Evolutionary conservation across 2,888 invertebrate species (phyloP).

Genomic region (Thumatha senex): DNA sequence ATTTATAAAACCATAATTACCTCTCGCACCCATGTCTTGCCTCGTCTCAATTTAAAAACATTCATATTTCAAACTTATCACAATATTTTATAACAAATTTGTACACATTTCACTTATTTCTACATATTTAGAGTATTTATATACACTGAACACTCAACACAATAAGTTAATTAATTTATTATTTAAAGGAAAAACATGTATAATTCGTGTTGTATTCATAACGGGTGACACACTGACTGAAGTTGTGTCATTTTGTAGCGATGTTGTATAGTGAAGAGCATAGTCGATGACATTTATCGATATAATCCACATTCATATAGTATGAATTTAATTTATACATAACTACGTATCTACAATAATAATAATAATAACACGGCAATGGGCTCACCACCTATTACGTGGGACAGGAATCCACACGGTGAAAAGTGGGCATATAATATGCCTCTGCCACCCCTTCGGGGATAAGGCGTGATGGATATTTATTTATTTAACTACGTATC

Average conservation of each 20-base stretch:
- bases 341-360: no score
- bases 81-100: constrained; percentile 11
- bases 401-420: no score
- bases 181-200: constrained; percentile 31
- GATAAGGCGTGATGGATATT: no score
- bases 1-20: constrained; percentile 38
- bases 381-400: no score
- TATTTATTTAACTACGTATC: no score
- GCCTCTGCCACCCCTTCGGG: no score
- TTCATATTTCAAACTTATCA: constrained; percentile 35
- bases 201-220: constrained; percentile 33
- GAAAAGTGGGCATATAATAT: no score
- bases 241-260: constrained; percentile 32
- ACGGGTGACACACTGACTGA: constrained; percentile 42
- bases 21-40: constrained; percentile 73
- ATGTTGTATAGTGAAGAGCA: constrained; percentile 35
- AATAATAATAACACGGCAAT: no score
- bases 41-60: constrained; percentile 60
- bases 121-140: constrained; percentile 21
- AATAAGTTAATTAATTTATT: constrained; percentile 21
- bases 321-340: no score
- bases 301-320: not conserved
- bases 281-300: constrained; percentile 15
- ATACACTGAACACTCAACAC: constrained; percentile 9
- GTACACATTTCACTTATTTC: constrained; percentile 11